These are phyloP conservation scores for Dinocampus coccinellae DNA, from an alignment of 2,888 invertebrate species.

Conservation along the genomic window DNA sequence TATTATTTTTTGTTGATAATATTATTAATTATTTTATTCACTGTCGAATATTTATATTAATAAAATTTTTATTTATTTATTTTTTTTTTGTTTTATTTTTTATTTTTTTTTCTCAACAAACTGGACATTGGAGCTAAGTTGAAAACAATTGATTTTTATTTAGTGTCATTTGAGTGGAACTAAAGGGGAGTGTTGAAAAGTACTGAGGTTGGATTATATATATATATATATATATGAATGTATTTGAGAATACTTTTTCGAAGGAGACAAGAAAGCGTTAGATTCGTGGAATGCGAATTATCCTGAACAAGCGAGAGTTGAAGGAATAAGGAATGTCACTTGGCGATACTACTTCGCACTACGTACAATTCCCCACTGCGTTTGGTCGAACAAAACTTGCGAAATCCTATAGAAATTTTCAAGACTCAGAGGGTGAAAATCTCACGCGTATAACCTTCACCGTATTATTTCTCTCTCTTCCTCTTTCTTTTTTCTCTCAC, in stretches of 20 bases:
- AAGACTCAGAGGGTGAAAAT: not conserved
- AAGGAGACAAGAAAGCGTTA: slow-evolving; percentile 17
- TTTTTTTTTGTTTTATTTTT: too few species aligned
- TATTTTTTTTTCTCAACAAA: too few species aligned
- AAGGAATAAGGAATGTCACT: slow-evolving; percentile 27
- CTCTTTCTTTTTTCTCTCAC: too few species aligned
- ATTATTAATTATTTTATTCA: too few species aligned
- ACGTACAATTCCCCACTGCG: not conserved
- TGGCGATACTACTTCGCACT: not conserved
- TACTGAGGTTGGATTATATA: not conserved
- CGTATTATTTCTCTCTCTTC: too few species aligned
- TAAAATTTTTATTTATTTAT: too few species aligned
- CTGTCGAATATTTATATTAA: too few species aligned
- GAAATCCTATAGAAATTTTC: slow-evolving; percentile 26
- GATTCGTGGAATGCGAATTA: slow-evolving; percentile 25
- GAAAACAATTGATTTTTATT: slow-evolving; percentile 17
- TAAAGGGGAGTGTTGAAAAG: not conserved
- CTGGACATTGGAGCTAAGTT: not conserved
- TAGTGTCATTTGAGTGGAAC: slow-evolving; percentile 6
- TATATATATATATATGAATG: not conserved
- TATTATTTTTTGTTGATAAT: too few species aligned
- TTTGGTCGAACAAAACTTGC: slow-evolving; percentile 17
- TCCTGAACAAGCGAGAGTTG: slow-evolving; percentile 10
- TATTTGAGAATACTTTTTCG: slow-evolving; percentile 20
- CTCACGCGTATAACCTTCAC: too few species aligned